A percentile compares a stretch with the other conserved stretches of the same genome.
Conservation (phyloP, 2,113 vertebrate species). For the Gnathonemus echidnorhynchus region DNA sequence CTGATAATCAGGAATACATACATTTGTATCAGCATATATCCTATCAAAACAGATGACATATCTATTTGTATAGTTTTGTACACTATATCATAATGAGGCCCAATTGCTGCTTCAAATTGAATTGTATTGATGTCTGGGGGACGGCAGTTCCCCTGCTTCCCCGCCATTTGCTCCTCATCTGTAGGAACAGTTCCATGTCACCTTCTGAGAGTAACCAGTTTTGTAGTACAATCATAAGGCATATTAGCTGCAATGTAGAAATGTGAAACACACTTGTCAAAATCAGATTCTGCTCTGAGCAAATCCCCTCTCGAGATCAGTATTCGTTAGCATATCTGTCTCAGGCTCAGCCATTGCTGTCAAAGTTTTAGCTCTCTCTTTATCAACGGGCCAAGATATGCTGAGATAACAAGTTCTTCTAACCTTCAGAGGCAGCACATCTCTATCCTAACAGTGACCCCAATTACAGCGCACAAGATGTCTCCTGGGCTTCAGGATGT, state of each 20-base stretch:
- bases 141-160: not conserved
- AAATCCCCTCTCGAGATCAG: not conserved
- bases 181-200: not conserved
- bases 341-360: not conserved
- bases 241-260: not conserved
- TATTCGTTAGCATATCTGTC: not conserved
- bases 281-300: not conserved
- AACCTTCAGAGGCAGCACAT: not conserved
- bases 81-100: not conserved
- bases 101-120: not conserved
- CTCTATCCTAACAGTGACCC: not conserved
- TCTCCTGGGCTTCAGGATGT: not conserved
- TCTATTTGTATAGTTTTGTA: not conserved
- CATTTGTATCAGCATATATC: not conserved
- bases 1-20: not conserved
- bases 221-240: not conserved
- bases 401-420: not conserved
- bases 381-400: not conserved
- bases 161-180: not conserved
- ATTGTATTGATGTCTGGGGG: not conserved
- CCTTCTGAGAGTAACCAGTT: not conserved
- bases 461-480: not conserved
- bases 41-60: not conserved
- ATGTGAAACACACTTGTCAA: not conserved
- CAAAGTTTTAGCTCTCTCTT: not conserved